Percentiles rank a stretch among this genome's conserved stretches.
These are phyloP conservation scores for Dromas ardeola DNA, from an alignment of 2,113 vertebrate genomes.

Conservation along the genomic window DNA sequence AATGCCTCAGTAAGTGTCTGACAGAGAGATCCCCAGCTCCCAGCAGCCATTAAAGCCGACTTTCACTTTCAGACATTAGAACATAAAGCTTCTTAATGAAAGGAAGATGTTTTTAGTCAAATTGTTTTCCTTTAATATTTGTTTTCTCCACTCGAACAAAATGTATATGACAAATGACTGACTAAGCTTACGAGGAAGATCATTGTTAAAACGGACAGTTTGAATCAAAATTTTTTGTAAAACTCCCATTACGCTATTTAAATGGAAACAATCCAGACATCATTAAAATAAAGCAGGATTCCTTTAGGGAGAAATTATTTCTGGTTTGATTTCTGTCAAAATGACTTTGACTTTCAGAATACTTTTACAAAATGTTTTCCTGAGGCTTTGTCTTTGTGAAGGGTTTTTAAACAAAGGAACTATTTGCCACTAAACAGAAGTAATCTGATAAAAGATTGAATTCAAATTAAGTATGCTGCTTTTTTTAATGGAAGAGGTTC, in stretches of 20 bases:
- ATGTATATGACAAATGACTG: conserved; percentile 58
- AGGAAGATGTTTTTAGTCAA: conserved; percentile 60
- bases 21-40: conserved; percentile 60
- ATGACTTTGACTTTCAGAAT: conserved; percentile 79
- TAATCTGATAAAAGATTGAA: conserved; percentile 76
- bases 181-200: conserved; percentile 58
- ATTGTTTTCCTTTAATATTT: conserved; percentile 52
- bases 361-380: conserved; percentile 70
- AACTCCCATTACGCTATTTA: conserved; percentile 67
- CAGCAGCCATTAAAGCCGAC: conserved; percentile 58
- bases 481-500: conserved; percentile 65
- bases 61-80: conserved; percentile 54
- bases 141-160: conserved; percentile 48
- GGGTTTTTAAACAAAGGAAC: conserved; percentile 70
- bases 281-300: conserved; percentile 75
- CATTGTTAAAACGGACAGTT: conserved; percentile 61
- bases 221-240: conserved; percentile 45
- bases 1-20: conserved; percentile 60
- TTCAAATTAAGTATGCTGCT: conserved; percentile 73
- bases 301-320: conserved; percentile 81
- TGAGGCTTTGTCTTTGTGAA: conserved; percentile 62
- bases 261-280: conserved; percentile 71
- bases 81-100: conserved; percentile 36
- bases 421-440: conserved; percentile 65
- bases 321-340: conserved; percentile 78